Percentiles rank a stretch among this genome's conserved stretches.
Conservation (phyloP, 2,888 invertebrate species). For the Meteorus colon region DNA sequence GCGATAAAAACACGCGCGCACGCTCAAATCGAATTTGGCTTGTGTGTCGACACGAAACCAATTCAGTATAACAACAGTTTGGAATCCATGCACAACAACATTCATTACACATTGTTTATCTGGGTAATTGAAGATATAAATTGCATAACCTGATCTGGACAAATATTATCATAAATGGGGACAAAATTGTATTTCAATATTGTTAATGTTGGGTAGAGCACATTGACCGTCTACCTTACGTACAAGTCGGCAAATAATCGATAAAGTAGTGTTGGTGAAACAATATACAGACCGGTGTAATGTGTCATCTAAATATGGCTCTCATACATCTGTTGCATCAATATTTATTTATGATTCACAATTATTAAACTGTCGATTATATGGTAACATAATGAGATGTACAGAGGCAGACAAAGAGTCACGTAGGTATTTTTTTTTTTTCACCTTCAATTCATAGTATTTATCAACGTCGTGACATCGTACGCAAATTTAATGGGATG, state of each 20-base stretch:
- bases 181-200: background rate
- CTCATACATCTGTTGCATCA: conserved; percentile 35
- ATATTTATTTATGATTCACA: conserved; percentile 21
- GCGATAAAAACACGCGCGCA: conserved; percentile 37
- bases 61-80: conserved; percentile 20
- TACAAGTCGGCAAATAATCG: background rate
- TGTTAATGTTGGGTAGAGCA: background rate
- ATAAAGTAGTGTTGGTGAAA: background rate
- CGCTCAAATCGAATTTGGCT: conserved; percentile 34
- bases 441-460: background rate
- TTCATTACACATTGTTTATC: background rate
- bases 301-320: background rate
- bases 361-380: background rate
- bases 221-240: background rate
- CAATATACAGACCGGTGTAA: background rate
- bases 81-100: conserved; percentile 1
- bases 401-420: conserved; percentile 44
- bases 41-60: conserved; percentile 12
- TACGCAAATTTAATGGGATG: background rate
- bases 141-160: background rate
- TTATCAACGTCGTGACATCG: background rate
- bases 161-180: background rate
- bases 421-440: conserved; percentile 22
- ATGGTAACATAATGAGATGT: conserved; percentile 48
- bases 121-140: background rate